phyloP scores from a whole-genome alignment of 1,140 invertebrate genomes.

The Contarinia nasturtii region DNA sequence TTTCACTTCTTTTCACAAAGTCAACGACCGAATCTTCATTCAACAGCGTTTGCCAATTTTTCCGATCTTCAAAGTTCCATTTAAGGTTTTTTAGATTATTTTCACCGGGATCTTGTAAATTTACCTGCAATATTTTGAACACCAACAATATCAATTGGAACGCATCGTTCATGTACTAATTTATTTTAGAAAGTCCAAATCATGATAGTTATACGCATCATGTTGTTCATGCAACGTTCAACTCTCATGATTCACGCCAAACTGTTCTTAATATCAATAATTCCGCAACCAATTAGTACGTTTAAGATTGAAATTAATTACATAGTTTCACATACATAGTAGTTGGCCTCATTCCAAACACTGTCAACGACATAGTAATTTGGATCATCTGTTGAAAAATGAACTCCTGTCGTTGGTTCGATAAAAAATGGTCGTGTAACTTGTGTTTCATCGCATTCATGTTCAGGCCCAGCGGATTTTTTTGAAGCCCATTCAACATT shows the following conservation, averaged over 20 bases:
- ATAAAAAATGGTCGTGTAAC: slow-evolving; percentile 44
- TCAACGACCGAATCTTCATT: slow-evolving; percentile 37
- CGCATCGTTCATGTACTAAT: no score
- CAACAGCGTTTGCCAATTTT: slow-evolving; percentile 49
- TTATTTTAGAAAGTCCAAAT: no score
- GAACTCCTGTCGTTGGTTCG: slow-evolving; percentile 56
- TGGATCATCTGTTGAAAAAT: slow-evolving; percentile 31
- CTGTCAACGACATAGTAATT: slow-evolving; percentile 63
- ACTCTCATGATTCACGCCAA: no score
- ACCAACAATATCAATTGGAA: no score
- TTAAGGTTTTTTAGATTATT: slow-evolving; percentile 30
- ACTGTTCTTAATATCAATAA: no score
- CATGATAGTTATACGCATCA: no score
- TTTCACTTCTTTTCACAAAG: slow-evolving; percentile 20
- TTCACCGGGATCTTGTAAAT: slow-evolving; percentile 1
- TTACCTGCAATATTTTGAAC: no score
- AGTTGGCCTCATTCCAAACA: slow-evolving; percentile 74
- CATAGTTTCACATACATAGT: slow-evolving; percentile 39
- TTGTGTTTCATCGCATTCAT: slow-evolving; percentile 13
- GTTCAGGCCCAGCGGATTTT: no score
- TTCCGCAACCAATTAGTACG: no score
- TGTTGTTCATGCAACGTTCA: no score
- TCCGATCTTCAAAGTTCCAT: slow-evolving; percentile 36
- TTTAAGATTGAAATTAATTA: no score
- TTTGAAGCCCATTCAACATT: no score